A percentile compares a stretch with the other conserved stretches of the same genome.
Conservation (phyloP, 2,888 invertebrate species). For the Tetragnatha montana region DNA sequence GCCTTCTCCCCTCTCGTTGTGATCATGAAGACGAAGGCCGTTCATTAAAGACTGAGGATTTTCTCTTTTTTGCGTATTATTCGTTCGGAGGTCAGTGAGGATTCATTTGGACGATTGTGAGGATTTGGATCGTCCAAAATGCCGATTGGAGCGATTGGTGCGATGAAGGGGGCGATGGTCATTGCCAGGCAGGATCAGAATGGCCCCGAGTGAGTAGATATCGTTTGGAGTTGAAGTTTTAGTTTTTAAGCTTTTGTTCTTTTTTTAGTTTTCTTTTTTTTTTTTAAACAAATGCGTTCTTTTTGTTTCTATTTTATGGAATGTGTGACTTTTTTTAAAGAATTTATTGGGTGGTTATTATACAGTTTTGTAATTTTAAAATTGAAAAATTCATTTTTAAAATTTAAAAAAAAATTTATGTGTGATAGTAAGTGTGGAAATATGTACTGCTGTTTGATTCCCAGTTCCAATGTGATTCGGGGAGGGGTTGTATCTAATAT, state of each 20-base stretch:
- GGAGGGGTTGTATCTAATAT: too few species aligned
- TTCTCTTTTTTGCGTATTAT: not conserved
- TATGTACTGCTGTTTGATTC: too few species aligned
- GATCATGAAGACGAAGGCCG: not conserved
- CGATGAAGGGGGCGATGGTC: constrained; percentile 68
- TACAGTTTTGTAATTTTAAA: too few species aligned
- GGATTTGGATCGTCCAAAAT: constrained; percentile 36
- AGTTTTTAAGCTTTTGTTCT: too few species aligned
- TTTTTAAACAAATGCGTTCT: not conserved
- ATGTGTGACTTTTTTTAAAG: too few species aligned
- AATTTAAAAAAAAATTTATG: too few species aligned
- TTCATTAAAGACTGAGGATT: constrained; percentile 1
- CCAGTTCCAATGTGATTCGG: too few species aligned
- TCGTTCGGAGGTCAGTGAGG: constrained; percentile 6
- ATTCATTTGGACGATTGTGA: not conserved
- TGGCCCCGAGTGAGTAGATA: constrained; percentile 56
- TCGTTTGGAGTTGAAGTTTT: not conserved
- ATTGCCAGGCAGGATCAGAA: constrained; percentile 57
- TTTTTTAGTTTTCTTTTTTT: constrained; percentile 3
- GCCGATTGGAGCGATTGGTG: constrained; percentile 66
- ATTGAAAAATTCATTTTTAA: too few species aligned
- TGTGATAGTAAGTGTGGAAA: too few species aligned
- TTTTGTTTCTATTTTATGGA: not conserved
- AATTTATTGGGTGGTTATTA: too few species aligned
- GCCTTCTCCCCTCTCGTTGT: not conserved